Conservation (phyloP, 2,888 invertebrate species). For the Germaria angustata region DNA sequence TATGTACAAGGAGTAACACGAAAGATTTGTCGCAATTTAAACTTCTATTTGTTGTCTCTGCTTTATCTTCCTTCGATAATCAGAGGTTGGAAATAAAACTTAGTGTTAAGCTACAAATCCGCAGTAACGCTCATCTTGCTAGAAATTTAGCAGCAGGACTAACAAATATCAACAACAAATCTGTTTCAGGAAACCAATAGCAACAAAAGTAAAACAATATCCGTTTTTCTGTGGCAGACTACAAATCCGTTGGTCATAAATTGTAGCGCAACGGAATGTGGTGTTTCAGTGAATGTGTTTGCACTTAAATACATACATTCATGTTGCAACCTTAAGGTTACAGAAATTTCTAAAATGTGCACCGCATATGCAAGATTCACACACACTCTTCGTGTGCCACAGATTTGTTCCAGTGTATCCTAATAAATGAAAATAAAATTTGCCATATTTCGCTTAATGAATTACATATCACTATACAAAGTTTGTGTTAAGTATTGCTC, state of each 20-base stretch:
- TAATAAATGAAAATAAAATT: too few relatives aligned
- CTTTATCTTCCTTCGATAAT: not conserved
- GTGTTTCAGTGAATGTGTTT: not conserved
- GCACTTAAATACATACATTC: not conserved
- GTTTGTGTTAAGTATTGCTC: not conserved
- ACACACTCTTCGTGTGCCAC: too few relatives aligned
- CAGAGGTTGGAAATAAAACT: not conserved
- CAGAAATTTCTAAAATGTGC: not conserved
- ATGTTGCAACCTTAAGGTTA: not conserved
- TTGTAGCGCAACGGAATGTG: not conserved
- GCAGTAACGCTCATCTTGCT: not conserved
- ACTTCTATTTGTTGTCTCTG: not conserved
- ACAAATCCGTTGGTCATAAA: slow-evolving; percentile 11
- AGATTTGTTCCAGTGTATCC: too few relatives aligned
- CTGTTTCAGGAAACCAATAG: slow-evolving; percentile 8
- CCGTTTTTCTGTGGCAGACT: not conserved
- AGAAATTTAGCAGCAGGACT: not conserved
- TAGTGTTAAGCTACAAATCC: not conserved
- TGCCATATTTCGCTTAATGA: too few relatives aligned
- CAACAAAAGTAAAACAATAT: slow-evolving; percentile 4
- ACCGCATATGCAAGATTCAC: not conserved
- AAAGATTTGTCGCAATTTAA: slow-evolving; percentile 22
- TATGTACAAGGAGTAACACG: not conserved
- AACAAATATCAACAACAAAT: not conserved
- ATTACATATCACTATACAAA: not conserved